Conservation (phyloP, 2,113 vertebrate genomes). For the Mormyrus iriodes region DNA sequence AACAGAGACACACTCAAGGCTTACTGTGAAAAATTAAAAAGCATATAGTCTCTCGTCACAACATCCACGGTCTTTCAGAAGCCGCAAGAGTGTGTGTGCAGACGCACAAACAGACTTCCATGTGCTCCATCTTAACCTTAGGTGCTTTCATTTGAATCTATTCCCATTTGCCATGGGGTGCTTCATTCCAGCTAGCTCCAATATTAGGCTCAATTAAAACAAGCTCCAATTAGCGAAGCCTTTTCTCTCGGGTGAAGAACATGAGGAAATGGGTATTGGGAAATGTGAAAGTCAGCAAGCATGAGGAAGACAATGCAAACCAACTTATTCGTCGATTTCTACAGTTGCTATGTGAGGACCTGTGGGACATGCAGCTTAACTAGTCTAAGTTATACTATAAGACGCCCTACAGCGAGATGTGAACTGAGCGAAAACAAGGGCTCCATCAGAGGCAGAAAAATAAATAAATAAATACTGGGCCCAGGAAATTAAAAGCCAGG, state of each 20-base stretch:
- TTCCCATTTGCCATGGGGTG: constrained; percentile 72
- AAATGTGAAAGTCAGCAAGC: constrained; percentile 81
- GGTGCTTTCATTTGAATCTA: constrained; percentile 81
- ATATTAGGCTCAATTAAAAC: constrained; percentile 95
- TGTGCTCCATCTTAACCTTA: constrained; percentile 60
- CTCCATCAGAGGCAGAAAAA: constrained; percentile 74
- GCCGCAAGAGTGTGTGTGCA: not conserved
- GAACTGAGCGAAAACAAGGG: constrained; percentile 85
- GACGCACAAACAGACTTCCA: constrained; percentile 29
- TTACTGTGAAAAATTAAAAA: not conserved
- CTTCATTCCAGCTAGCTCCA: constrained; percentile 77
- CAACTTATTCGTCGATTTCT: constrained; percentile 87
- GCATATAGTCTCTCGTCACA: not conserved
- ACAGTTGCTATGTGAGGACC: constrained; percentile 83
- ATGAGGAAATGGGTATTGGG: constrained; percentile 84
- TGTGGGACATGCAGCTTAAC: constrained; percentile 87
- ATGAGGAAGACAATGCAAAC: constrained; percentile 82
- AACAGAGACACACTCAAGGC: not conserved
- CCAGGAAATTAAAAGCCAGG: constrained; percentile 87
- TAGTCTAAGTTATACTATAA: constrained; percentile 85
- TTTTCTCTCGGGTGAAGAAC: constrained; percentile 80
- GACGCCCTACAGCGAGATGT: constrained; percentile 81
- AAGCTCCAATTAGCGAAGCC: constrained; percentile 85
- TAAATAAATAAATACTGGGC: constrained; percentile 74
- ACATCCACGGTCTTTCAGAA: not conserved